Conservation (phyloP, 2,888 invertebrate genomes). For the Cyclophora punctaria region DNA sequence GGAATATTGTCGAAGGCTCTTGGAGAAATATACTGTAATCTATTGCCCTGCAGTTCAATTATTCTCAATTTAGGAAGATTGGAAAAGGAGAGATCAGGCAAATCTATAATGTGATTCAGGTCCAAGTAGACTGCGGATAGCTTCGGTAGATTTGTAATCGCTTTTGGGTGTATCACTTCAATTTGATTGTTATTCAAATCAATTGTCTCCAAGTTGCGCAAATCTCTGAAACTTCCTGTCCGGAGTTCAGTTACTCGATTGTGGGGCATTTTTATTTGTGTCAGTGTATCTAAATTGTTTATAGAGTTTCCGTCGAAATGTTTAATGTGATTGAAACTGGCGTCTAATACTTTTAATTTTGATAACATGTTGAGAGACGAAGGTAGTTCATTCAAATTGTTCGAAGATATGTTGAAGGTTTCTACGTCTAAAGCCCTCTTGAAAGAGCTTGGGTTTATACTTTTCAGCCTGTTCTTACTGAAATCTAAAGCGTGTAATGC, state of each 20-base stretch:
- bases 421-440: constrained; percentile 79
- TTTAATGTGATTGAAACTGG: constrained; percentile 85
- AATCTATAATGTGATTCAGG: constrained; percentile 81
- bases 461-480: constrained; percentile 83
- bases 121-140: constrained; percentile 81
- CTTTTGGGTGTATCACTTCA: constrained; percentile 81
- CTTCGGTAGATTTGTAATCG: constrained; percentile 81
- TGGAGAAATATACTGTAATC: constrained; percentile 80
- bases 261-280: constrained; percentile 81
- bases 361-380: constrained; percentile 80
- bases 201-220: constrained; percentile 81
- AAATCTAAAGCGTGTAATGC: constrained; percentile 81
- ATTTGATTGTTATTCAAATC: constrained; percentile 89
- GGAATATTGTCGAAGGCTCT: constrained; percentile 86
- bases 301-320: constrained; percentile 81
- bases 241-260: constrained; percentile 83
- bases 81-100: constrained; percentile 84
- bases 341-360: constrained; percentile 81
- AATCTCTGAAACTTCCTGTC: constrained; percentile 81
- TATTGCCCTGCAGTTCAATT: constrained; percentile 87
- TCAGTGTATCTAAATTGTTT: constrained; percentile 79
- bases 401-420: constrained; percentile 85
- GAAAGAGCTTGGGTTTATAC: constrained; percentile 78
- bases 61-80: constrained; percentile 83
- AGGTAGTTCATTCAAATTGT: constrained; percentile 83